A percentile compares a stretch with the other conserved stretches of the same genome.
Conservation (phyloP, 2,888 invertebrate species). For the Helobdella robusta region DNA sequence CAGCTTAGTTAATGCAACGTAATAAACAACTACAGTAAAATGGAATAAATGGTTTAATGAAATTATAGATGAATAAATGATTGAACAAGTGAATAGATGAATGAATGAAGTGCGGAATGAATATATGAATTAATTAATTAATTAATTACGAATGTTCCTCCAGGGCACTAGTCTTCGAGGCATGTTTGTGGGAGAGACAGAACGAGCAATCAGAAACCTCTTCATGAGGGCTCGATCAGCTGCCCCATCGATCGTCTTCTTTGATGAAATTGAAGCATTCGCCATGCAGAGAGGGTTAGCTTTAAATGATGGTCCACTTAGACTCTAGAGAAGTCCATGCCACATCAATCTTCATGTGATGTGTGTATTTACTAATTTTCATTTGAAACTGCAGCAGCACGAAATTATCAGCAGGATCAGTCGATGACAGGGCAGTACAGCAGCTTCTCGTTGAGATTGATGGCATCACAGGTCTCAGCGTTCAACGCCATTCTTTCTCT, state of each 20-base stretch:
- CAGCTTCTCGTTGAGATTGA: slow-evolving; percentile 89
- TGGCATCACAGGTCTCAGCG: slow-evolving; percentile 75
- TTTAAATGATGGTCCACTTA: background rate
- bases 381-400: background rate
- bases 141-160: slow-evolving; percentile 20
- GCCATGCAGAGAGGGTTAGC: slow-evolving; percentile 58
- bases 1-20: no score
- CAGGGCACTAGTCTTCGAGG: slow-evolving; percentile 87
- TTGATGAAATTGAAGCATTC: slow-evolving; percentile 93
- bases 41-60: background rate
- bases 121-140: no score
- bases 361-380: background rate
- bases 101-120: no score
- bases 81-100: no score
- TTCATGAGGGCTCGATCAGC: slow-evolving; percentile 75
- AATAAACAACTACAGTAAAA: no score
- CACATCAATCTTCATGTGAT: background rate
- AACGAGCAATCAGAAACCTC: slow-evolving; percentile 78
- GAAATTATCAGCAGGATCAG: slow-evolving; percentile 54
- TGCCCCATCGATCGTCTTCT: slow-evolving; percentile 86
- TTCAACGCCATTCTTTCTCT: no score
- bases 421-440: slow-evolving; percentile 81
- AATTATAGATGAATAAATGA: no score
- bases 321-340: background rate
- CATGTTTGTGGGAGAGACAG: slow-evolving; percentile 97